Evolutionary conservation across 2,888 invertebrate genomes (phyloP), one percentile per base, ranked within the genome.

Genomic region (Anodontia alba): DNA sequence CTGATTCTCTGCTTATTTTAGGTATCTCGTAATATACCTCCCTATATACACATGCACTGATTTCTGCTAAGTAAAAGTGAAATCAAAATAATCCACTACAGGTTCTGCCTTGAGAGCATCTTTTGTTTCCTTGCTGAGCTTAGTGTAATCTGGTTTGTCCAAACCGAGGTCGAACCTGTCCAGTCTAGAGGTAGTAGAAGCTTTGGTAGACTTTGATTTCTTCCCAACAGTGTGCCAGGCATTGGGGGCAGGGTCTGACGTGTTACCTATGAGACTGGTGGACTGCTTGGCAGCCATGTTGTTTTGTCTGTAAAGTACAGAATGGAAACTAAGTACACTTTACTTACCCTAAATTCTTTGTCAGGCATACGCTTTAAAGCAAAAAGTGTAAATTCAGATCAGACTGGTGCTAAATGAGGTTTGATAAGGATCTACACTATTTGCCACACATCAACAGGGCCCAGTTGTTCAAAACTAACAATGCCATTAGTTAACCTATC

Each of bases 1-100:
- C n/a, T n/a, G n/a, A n/a, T n/a, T n/a, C n/a, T n/a, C n/a, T n/a
- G n/a, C n/a, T n/a, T n/a, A n/a, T n/a, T n/a, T n/a, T n/a, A n/a
- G n/a, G n/a, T n/a, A n/a, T n/a, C n/a, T n/a, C n/a, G n/a, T n/a
- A n/a, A n/a, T n/a, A n/a, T n/a, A n/a, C n/a, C n/a, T n/a, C n/a
- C n/a, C n/a, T n/a, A n/a, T n/a, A n/a, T n/a, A n/a, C n/a, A n/a
- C n/a, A n/a, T n/a, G n/a, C n/a, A n/a, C n/a, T n/a, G n/a, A n/a
- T n/a, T n/a, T n/a, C n/a, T 38, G 38, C 38, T 38, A 38, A 54
- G 42, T 85, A 38, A 85, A 82, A 42, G 89, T 87, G 73, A 90
- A 91, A 73, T 93, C 93, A 88, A 93, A 93, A 80, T 93, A 93
- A 79, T 93, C 93, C 1, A 92, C 88, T 8, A 86, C 84, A 57